Percentiles rank a stretch among this genome's conserved stretches.
Conservation (phyloP, 2,113 vertebrate species). For the Malurus alboscapulatus region DNA sequence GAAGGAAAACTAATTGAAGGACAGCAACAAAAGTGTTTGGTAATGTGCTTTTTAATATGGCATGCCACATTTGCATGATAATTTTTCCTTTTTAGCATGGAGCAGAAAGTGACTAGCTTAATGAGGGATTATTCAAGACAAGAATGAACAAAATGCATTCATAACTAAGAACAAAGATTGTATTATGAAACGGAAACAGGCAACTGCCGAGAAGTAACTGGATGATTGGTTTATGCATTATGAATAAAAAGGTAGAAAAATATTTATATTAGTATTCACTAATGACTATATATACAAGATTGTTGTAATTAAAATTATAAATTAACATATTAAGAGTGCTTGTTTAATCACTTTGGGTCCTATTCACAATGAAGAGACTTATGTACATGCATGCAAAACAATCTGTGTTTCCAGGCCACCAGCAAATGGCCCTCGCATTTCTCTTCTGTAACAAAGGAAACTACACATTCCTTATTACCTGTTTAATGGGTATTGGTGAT, state of each 20-base stretch:
- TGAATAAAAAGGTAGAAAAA: constrained; percentile 84
- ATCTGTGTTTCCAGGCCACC: constrained; percentile 59
- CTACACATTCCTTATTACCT: constrained; percentile 49
- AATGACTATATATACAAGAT: constrained; percentile 82
- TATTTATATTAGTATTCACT: constrained; percentile 84
- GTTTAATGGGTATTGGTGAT: constrained; percentile 23
- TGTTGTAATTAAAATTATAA: constrained; percentile 84
- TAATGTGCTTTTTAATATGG: constrained; percentile 81
- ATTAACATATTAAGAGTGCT: constrained; percentile 83
- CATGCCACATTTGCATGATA: constrained; percentile 80
- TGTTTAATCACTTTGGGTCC: constrained; percentile 80
- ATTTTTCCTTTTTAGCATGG: constrained; percentile 81
- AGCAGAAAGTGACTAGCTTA: constrained; percentile 81
- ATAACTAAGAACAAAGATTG: constrained; percentile 82
- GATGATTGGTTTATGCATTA: constrained; percentile 82
- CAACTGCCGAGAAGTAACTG: constrained; percentile 76
- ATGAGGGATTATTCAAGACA: constrained; percentile 83
- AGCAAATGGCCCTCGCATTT: constrained; percentile 47
- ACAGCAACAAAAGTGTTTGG: constrained; percentile 78
- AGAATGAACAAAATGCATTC: constrained; percentile 80
- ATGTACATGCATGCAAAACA: constrained; percentile 75
- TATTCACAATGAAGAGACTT: constrained; percentile 71
- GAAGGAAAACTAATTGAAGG: constrained; percentile 83
- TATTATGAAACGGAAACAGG: constrained; percentile 77
- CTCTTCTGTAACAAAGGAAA: constrained; percentile 47